Evolutionary conservation across 2,113 vertebrate species (phyloP), one percentile per base, ranked within the genome.

Genomic region (Hoplias malabaricus): DNA sequence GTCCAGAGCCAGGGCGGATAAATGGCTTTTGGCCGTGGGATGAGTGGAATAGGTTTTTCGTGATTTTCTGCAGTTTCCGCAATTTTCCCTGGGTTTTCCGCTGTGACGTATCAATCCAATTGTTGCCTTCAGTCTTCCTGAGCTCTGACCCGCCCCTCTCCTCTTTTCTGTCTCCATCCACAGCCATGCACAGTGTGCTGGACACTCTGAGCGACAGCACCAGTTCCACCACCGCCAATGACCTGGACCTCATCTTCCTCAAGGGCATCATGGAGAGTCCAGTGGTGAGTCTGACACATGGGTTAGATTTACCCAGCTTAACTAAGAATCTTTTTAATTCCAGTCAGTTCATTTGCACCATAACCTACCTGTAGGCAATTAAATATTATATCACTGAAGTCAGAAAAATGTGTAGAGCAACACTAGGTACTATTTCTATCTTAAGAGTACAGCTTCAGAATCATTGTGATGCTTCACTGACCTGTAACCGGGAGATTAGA

Each of bases 251-350:
- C 83, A 96, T 98, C 91, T 98, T 98, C 91, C 95, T 98, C 50
- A 94, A 96, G 11, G 95, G 95, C 86, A 95, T 98, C 91, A 97
- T 98, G 96, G 96, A 97, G 89, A 98, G 96, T 84, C 96, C 96
- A 34, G 94, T 96, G 88, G 95, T 98, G 71, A 93, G 95, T 82
- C 5, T 33, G 56, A 43, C 48, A 43, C 34, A 33, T 16, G 4
- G 21, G 21, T 19, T 16, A 61, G 29, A 6, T 9, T 1, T 9
- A 29, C 42, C 16, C 12, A 46, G 13, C 5, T 9, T 46, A 9
- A 46, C 16, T 46, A 3, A 3, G 13, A 10, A 38, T 38, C 9
- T 38, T 5, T 38, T 38, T 38, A 5, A 38, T 38, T 38, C n/a
- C n/a, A n/a, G n/a, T n/a, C n/a, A n/a, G n/a, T n/a, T n/a, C n/a